These are phyloP conservation scores for Capricornis sumatraensis DNA, from an alignment of 2,113 vertebrate species.

Conservation along the genomic window DNA sequence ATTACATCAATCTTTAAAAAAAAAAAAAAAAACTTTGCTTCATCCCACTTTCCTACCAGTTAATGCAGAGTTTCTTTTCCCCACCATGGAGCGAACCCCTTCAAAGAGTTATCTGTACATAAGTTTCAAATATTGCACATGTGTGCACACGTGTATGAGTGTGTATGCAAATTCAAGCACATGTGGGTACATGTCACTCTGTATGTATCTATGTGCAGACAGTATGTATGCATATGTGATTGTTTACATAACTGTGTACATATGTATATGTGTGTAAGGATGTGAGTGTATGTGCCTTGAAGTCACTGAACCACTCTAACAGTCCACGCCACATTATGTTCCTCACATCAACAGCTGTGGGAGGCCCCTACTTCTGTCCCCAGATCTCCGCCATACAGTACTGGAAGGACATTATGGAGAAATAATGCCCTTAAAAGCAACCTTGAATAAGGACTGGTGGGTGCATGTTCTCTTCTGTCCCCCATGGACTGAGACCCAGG, in stretches of 20 bases:
- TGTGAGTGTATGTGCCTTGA: not conserved
- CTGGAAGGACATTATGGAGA: not conserved
- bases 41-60: not conserved
- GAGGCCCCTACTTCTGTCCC: not conserved
- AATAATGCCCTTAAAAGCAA: not conserved
- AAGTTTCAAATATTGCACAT: not conserved
- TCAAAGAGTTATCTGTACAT: not conserved
- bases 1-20: not conserved
- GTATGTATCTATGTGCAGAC: not conserved
- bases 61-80: not conserved
- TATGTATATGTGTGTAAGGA: not conserved
- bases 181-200: not conserved
- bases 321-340: not conserved
- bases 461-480: not conserved
- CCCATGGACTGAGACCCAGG: not conserved
- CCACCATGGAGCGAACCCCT: not conserved
- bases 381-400: not conserved
- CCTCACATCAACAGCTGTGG: not conserved
- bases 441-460: not conserved
- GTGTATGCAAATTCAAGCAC: not conserved
- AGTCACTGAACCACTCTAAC: not conserved
- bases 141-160: not conserved
- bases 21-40: not conserved
- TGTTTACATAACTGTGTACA: not conserved
- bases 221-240: not conserved